Conservation (phyloP, 2,113 vertebrate genomes). For the Aspidoscelis tigris region DNA sequence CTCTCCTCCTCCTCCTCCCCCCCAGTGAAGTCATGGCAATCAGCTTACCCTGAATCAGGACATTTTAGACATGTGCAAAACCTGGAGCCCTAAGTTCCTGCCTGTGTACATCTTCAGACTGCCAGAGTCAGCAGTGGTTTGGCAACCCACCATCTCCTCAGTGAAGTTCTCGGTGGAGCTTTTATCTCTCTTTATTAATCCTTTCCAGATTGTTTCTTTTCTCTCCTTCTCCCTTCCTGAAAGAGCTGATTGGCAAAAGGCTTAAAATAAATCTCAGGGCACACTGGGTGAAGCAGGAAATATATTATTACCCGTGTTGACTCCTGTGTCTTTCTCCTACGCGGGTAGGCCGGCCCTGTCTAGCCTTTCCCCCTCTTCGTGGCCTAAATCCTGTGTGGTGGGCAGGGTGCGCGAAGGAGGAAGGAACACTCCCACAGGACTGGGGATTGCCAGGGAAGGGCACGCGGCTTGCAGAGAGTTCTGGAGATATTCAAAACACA, state of each 20-base stretch:
- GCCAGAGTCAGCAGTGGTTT: background rate
- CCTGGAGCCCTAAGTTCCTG: background rate
- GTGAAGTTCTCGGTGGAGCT: background rate
- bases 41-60: background rate
- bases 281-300: constrained; percentile 43
- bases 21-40: background rate
- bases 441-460: constrained; percentile 9
- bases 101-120: background rate
- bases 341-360: background rate
- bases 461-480: background rate
- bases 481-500: background rate
- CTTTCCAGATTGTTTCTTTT: constrained; percentile 14
- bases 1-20: background rate
- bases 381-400: background rate
- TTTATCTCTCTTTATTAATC: background rate
- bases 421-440: constrained; percentile 24
- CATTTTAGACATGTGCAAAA: background rate
- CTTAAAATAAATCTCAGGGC: constrained; percentile 34
- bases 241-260: constrained; percentile 14
- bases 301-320: constrained; percentile 31
- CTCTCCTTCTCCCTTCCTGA: constrained; percentile 7
- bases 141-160: background rate
- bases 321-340: background rate
- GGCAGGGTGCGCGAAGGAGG: background rate
- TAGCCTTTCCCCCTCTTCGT: background rate